Conservation (phyloP, 2,888 invertebrate genomes). For the Cataglyphis albicans region DNA sequence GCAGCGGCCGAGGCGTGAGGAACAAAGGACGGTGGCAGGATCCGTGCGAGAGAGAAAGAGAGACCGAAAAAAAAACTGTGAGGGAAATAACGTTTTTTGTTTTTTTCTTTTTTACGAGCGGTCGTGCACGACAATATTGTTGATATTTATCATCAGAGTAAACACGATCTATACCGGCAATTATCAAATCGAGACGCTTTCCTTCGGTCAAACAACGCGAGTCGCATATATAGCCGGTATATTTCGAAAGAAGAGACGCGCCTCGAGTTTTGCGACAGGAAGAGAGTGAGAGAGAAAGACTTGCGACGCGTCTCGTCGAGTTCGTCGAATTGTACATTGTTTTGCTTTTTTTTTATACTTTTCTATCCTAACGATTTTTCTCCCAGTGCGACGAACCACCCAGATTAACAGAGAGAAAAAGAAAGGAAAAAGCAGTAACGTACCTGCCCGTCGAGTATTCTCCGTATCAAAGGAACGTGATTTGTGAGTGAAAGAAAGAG, state of each 20-base stretch:
- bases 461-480: conserved; percentile 25
- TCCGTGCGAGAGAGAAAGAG: conserved; percentile 5
- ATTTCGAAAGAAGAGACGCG: background rate
- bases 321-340: conserved; percentile 35
- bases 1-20: conserved; percentile 78
- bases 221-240: background rate
- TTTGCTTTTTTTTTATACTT: conserved; percentile 50
- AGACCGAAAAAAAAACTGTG: background rate
- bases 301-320: conserved; percentile 11
- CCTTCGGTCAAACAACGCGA: background rate
- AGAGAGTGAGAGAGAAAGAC: background rate
- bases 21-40: conserved; percentile 73
- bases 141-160: background rate
- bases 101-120: background rate
- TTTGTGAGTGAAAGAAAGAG: conserved; percentile 27
- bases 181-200: background rate
- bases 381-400: conserved; percentile 11
- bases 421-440: background rate
- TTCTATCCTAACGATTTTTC: conserved; percentile 40
- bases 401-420: background rate
- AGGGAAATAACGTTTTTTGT: background rate
- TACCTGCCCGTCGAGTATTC: conserved; percentile 27
- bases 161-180: background rate
- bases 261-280: background rate
- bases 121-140: background rate